Evolutionary conservation across 2,888 invertebrate genomes (phyloP), one percentile per base, ranked within the genome.

Genomic region (Heliconius ethilla): DNA sequence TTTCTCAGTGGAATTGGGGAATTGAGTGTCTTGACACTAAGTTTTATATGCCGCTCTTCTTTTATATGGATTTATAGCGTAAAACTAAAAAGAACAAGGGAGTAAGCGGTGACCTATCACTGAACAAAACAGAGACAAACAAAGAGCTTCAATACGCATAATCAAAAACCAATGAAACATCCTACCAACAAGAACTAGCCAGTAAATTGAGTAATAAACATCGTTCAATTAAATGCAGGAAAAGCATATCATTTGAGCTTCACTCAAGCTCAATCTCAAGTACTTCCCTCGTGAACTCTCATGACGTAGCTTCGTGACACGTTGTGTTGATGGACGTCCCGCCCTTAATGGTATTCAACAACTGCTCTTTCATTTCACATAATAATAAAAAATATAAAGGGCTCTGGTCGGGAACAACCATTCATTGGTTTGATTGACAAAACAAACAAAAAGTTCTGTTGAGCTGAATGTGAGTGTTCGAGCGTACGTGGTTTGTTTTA

Each of bases 321-420:
- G 25, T 1, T 27, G n/a, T 81, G 82, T 75, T 82, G 84, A 83
- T 83, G 82, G 83, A 85, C 82, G 77, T 77, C 45, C 82, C 81
- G 80, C 80, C 82, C 81, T 81, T 84, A 84, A 85, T 84, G 82
- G 84, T 82, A 79, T 79, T 80, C 80, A 81, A 79, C 81, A 81
- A 80, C 78, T 79, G 74, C 75, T 59, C 79, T 83, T 84, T 84
- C 82, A 84, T 80, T 81, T 80, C 82, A 78, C 81, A 82, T 83
- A 81, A 83, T 84, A 82, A 83, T 84, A 83, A 83, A 70, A 83
- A 84, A 83, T 81, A 83, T 82, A 83, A 83, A 83, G 78, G 75
- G 81, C 80, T 77, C 40, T 40, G 40, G 2, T 40, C 70, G 66
- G 74, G 76, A 75, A 77, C 80, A 78, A 40, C 76, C 81, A 63